Evolutionary conservation across 2,888 invertebrate species (phyloP).

Genomic region (Atherix ibis): DNA sequence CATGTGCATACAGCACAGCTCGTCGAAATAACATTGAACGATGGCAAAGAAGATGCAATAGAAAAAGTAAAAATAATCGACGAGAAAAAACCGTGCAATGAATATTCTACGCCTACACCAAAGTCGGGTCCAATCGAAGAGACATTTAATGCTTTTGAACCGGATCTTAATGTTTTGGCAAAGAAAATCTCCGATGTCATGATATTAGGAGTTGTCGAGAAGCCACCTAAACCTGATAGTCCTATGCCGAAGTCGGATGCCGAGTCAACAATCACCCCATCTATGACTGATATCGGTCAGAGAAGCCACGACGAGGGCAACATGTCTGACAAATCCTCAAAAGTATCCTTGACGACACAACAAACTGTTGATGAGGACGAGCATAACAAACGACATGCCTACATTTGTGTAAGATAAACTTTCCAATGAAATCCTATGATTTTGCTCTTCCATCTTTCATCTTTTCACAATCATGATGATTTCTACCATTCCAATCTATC

Average conservation of each 20-base stretch:
- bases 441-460: too few species aligned
- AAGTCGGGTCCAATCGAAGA: too few species aligned
- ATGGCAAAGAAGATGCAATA: too few species aligned
- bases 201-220: constrained; percentile 10
- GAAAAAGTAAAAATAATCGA: too few species aligned
- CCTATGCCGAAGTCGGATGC: not conserved
- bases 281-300: not conserved
- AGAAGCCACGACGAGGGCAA: too few species aligned
- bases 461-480: too few species aligned
- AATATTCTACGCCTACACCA: too few species aligned
- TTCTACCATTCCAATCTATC: too few species aligned
- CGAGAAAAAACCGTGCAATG: too few species aligned
- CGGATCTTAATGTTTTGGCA: constrained; percentile 7
- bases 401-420: constrained; percentile 7
- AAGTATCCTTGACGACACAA: constrained; percentile 2
- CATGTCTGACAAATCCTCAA: constrained; percentile 9
- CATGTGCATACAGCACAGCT: too few species aligned
- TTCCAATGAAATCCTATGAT: too few species aligned
- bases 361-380: constrained; percentile 1
- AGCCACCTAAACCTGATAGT: not conserved
- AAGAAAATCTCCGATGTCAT: constrained; percentile 9
- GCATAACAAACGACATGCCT: constrained; percentile 1
- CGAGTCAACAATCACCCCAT: constrained; percentile 1
- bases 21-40: too few species aligned
- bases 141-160: constrained; percentile 9